These are phyloP conservation scores for Drosophila kambysellisi DNA, from an alignment of 2,888 invertebrate species.

Conservation along the genomic window DNA sequence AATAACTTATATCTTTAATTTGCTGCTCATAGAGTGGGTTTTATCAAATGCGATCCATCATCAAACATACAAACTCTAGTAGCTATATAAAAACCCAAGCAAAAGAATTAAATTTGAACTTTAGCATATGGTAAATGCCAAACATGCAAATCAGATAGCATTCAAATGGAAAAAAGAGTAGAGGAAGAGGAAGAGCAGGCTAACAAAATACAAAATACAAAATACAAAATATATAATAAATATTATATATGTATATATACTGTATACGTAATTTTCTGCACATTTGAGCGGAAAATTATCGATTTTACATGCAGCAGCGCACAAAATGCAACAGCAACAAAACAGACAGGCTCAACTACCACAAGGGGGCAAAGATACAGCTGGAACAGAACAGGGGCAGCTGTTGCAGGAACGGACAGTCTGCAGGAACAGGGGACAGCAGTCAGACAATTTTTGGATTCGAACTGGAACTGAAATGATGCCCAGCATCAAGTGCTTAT, in stretches of 20 bases:
- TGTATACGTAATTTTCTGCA: conserved; percentile 73
- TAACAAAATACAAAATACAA: conserved; percentile 11
- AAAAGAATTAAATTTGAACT: conserved; percentile 7
- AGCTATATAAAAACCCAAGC: conserved; percentile 1
- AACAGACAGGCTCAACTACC: conserved; percentile 24
- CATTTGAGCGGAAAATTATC: conserved; percentile 82
- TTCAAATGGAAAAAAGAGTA: background rate
- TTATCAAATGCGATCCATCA: background rate
- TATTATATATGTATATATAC: conserved; percentile 12
- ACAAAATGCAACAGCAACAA: conserved; percentile 64
- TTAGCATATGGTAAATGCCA: conserved; percentile 28
- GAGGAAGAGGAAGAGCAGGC: background rate
- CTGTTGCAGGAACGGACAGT: background rate
- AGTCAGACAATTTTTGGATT: background rate
- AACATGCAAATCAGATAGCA: conserved; percentile 3
- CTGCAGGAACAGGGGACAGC: background rate
- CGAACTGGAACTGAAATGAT: background rate
- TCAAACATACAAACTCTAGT: background rate
- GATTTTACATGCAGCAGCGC: conserved; percentile 69
- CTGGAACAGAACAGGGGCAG: background rate
- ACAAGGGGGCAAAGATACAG: background rate
- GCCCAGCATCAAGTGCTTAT: conserved; percentile 38
- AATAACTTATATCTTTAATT: background rate
- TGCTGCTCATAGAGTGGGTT: background rate
- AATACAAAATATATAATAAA: conserved; percentile 29